These are phyloP conservation scores for Papilio machaon DNA, from an alignment of 1,140 invertebrate species.

Conservation along the genomic window DNA sequence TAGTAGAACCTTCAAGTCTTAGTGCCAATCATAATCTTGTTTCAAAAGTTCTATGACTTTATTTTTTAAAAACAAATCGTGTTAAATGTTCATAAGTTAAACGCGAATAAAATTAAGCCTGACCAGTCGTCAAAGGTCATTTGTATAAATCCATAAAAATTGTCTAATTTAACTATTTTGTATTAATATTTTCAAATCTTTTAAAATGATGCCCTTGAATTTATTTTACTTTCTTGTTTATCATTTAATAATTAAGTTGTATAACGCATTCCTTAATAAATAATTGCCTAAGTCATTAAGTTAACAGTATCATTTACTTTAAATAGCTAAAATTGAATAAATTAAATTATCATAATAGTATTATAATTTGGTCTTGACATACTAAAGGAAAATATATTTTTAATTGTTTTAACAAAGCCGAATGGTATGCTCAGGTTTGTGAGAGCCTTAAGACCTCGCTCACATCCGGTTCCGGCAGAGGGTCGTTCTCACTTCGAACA, in stretches of 20 bases:
- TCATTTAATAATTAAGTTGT: not conserved
- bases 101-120: not conserved
- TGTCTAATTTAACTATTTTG: not conserved
- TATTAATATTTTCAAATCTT: not conserved
- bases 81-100: not conserved
- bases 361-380: conserved; percentile 15
- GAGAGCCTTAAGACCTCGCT: conserved; percentile 61
- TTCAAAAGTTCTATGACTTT: not conserved
- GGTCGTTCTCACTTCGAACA: conserved; percentile 71
- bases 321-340: not conserved
- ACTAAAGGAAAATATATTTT: conserved; percentile 18
- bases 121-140: not conserved
- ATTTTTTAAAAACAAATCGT: conserved; percentile 12
- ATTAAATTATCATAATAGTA: conserved; percentile 1
- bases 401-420: conserved; percentile 23
- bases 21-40: conserved; percentile 15
- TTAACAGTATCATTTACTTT: conserved; percentile 15
- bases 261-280: conserved; percentile 2
- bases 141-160: not conserved
- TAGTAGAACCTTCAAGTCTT: conserved; percentile 23
- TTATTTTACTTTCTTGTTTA: conserved; percentile 15
- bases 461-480: conserved; percentile 66
- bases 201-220: conserved; percentile 2
- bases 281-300: conserved; percentile 9
- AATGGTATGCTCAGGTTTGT: conserved; percentile 42